A percentile compares a stretch with the other conserved stretches of the same genome.
Evolutionary conservation across 2,888 invertebrate species (phyloP).

Genomic region (Sarcophaga subvicina): DNA sequence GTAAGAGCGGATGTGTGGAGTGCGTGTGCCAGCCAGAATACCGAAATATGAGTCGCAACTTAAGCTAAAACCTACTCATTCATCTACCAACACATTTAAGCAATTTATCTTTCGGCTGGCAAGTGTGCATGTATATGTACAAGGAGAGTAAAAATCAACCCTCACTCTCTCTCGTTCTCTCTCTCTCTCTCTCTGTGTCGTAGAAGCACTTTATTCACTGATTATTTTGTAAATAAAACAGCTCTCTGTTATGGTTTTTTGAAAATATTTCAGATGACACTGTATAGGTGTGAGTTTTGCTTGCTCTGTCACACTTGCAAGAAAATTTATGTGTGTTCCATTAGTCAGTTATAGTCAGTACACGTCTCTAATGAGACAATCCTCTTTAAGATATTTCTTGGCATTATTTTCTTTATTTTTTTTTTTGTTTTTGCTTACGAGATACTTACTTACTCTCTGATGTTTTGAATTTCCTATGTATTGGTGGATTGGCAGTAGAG

Average conservation of each 20-base stretch:
- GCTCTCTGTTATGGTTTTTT: conserved; percentile 58
- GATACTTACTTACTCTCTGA: conserved; percentile 46
- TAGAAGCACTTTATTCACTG: no score
- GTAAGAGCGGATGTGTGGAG: not conserved
- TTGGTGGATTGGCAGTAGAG: conserved; percentile 14
- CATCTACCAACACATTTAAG: conserved; percentile 22
- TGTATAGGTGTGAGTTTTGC: conserved; percentile 36
- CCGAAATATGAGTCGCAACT: not conserved
- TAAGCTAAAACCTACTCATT: not conserved
- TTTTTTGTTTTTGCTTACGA: conserved; percentile 34
- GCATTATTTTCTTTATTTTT: not conserved
- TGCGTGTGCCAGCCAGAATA: not conserved
- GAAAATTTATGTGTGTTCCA: conserved; percentile 17
- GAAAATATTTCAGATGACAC: not conserved
- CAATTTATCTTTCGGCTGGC: conserved; percentile 16
- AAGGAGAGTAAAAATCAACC: not conserved
- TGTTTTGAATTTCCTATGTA: not conserved
- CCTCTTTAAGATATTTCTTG: conserved; percentile 62
- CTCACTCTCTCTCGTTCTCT: conserved; percentile 1
- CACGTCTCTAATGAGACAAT: conserved; percentile 63
- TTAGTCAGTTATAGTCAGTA: conserved; percentile 32
- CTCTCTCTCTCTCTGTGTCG: not conserved
- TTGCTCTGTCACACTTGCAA: conserved; percentile 61
- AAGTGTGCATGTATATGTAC: conserved; percentile 21
- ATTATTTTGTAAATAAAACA: not conserved